Percentiles rank a stretch among this genome's conserved stretches.
These are phyloP conservation scores for Parapristionchus giblindavisi DNA, from an alignment of 2,888 invertebrate species.

Conservation along the genomic window DNA sequence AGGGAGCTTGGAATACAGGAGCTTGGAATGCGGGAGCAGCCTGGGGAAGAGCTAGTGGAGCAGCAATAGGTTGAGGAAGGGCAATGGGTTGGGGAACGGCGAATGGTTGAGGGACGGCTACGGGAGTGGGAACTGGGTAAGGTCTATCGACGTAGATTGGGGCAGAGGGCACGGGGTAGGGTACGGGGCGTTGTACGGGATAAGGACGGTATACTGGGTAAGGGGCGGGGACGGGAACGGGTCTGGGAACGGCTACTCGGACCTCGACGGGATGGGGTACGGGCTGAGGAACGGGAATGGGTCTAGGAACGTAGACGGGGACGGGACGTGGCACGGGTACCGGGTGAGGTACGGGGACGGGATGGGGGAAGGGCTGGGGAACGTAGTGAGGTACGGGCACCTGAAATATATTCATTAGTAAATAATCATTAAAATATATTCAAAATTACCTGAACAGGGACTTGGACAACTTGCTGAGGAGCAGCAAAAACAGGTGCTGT, in stretches of 20 bases:
- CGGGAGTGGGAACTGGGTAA: conserved; percentile 9
- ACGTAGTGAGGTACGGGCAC: conserved; percentile 9
- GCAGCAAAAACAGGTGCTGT: background rate
- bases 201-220: background rate
- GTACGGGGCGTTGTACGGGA: background rate
- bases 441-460: background rate
- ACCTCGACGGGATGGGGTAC: background rate
- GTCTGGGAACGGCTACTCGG: conserved; percentile 7
- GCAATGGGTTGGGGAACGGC: conserved; percentile 18
- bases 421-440: too few species aligned
- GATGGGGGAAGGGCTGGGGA: conserved; percentile 9
- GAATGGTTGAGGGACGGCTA: conserved; percentile 12
- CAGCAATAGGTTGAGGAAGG: background rate
- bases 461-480: conserved; percentile 9
- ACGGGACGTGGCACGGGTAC: background rate
- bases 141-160: conserved; percentile 5
- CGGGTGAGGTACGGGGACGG: background rate
- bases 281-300: background rate
- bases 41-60: background rate
- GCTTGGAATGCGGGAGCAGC: too few species aligned
- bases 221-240: background rate
- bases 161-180: background rate
- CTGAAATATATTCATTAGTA: too few species aligned
- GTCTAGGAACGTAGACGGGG: background rate
- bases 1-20: too few species aligned